A percentile compares a stretch with the other conserved stretches of the same genome.
Conservation (phyloP, 2,888 invertebrate genomes). For the Kuschelorhynchus macadamiae region DNA sequence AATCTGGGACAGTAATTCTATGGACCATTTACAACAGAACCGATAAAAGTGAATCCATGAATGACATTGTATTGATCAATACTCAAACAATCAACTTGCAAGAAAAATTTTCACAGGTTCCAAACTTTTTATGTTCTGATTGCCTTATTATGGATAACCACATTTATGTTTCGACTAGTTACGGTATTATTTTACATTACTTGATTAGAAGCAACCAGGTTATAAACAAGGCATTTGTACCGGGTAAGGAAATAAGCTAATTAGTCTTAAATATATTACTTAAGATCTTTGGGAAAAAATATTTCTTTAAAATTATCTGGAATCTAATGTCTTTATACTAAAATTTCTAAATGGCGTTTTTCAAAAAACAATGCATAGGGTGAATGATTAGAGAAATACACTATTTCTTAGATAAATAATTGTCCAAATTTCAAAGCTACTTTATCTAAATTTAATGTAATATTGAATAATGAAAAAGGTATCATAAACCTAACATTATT, state of each 20-base stretch:
- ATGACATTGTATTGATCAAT: slow-evolving; percentile 67
- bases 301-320: too few species aligned
- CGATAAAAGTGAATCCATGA: slow-evolving; percentile 52
- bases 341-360: too few species aligned
- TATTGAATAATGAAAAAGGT: too few species aligned
- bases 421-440: too few species aligned
- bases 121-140: slow-evolving; percentile 65
- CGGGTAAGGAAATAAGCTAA: slow-evolving; percentile 61
- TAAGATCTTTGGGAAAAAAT: too few species aligned
- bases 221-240: slow-evolving; percentile 60
- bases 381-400: too few species aligned
- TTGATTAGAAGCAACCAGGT: slow-evolving; percentile 61
- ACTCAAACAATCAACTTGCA: slow-evolving; percentile 66
- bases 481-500: too few species aligned
- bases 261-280: too few species aligned
- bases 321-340: too few species aligned
- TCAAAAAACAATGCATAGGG: too few species aligned
- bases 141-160: slow-evolving; percentile 68
- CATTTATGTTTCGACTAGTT: slow-evolving; percentile 70
- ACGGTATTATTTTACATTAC: slow-evolving; percentile 68
- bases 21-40: slow-evolving; percentile 71
- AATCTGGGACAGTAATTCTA: slow-evolving; percentile 68
- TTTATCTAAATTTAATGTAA: too few species aligned
- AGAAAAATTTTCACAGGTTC: slow-evolving; percentile 59
- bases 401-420: too few species aligned